phyloP scores from a whole-genome alignment of 2,888 invertebrate genomes.

The Norana najaformis region DNA sequence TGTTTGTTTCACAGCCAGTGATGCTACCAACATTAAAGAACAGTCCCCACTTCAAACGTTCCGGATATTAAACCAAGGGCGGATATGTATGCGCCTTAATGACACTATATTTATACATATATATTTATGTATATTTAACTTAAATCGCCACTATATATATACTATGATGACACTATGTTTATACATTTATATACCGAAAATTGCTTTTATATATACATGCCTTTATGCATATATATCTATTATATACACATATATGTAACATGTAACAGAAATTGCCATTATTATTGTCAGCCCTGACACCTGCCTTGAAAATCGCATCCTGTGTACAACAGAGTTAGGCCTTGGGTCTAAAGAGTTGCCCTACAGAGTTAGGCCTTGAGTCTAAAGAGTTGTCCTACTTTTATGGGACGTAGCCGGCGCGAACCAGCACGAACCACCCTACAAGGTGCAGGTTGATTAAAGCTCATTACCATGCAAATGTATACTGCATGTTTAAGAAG shows the following conservation, averaged over 20 bases:
- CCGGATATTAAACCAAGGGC: constrained; percentile 13
- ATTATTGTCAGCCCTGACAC: background rate
- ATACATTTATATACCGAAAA: too few species aligned
- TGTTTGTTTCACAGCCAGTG: background rate
- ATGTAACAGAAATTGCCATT: too few species aligned
- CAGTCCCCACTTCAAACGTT: background rate
- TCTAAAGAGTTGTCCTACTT: background rate
- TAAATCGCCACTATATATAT: too few species aligned
- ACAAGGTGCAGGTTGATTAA: background rate
- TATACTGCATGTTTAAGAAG: background rate
- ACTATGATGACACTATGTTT: too few species aligned
- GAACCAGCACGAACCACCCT: background rate
- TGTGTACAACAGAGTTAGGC: background rate
- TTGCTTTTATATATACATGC: too few species aligned
- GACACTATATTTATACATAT: too few species aligned
- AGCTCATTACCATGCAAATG: background rate
- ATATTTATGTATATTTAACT: too few species aligned
- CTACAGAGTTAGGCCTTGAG: background rate
- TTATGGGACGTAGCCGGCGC: background rate
- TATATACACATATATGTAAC: too few species aligned
- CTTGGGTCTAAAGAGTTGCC: background rate
- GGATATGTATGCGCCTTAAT: too few species aligned
- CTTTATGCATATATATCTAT: too few species aligned
- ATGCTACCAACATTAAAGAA: background rate
- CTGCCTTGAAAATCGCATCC: background rate